Evolutionary conservation across 2,888 invertebrate genomes (phyloP).

Genomic region (Metacarcinus magister): DNA sequence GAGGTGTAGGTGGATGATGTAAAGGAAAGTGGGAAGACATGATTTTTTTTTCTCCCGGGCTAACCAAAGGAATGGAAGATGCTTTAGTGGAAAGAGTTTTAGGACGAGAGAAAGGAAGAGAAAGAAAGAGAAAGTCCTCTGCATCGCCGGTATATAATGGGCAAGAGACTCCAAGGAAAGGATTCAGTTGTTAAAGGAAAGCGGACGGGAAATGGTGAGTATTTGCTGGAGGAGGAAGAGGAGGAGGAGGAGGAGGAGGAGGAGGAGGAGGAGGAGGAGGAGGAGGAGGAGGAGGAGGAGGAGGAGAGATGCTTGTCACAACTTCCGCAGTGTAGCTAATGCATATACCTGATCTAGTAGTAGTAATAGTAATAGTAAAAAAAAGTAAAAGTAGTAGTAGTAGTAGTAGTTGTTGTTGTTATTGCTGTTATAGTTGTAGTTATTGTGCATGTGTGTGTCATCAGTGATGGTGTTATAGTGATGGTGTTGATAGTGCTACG

Average conservation of each 20-base stretch:
- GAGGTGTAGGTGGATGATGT: too few relatives aligned
- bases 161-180: not conserved
- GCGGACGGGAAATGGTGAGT: slow-evolving; percentile 3
- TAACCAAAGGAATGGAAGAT: not conserved
- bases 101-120: slow-evolving; percentile 3
- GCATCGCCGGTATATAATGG: not conserved
- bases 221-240: not conserved
- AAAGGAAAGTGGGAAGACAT: too few relatives aligned
- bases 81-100: not conserved
- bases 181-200: not conserved
- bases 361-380: not conserved
- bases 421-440: too few relatives aligned
- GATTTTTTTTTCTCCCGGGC: not conserved
- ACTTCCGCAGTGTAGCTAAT: not conserved
- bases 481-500: too few relatives aligned
- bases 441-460: not conserved
- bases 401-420: too few relatives aligned
- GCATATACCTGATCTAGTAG: not conserved
- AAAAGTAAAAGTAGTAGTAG: too few relatives aligned
- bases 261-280: not conserved
- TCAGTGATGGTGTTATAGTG: too few relatives aligned
- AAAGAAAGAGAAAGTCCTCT: slow-evolving; percentile 10
- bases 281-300: not conserved
- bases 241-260: not conserved
- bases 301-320: not conserved